A percentile compares a stretch with the other conserved stretches of the same genome.
These are phyloP conservation scores for Cossypha dichroa DNA, from an alignment of 2,797 vertebrate species.

Conservation along the genomic window DNA sequence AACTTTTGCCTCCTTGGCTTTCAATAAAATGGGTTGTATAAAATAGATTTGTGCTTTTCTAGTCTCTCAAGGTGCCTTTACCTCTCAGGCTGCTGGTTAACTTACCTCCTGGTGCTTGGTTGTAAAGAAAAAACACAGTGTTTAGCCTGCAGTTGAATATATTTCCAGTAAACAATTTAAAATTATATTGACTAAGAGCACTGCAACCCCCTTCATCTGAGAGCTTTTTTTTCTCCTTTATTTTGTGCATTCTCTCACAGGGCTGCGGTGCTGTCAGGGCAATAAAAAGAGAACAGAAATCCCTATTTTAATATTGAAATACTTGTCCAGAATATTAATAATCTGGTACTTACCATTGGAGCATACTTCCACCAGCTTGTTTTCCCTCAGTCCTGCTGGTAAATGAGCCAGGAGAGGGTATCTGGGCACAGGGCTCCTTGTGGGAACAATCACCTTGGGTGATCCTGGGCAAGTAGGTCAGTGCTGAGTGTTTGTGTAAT, in stretches of 20 bases:
- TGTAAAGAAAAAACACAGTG: not conserved
- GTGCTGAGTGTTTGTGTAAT: not conserved
- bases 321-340: slow-evolving; percentile 24
- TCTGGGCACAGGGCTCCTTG: not conserved
- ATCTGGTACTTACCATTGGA: not conserved
- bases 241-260: not conserved
- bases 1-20: not conserved
- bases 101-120: not conserved
- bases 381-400: not conserved
- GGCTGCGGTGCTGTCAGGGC: slow-evolving; percentile 7
- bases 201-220: not conserved
- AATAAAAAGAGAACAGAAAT: slow-evolving; percentile 29
- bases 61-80: not conserved
- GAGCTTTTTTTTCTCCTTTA: not conserved
- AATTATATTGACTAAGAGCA: not conserved
- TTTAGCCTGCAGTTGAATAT: not conserved
- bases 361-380: not conserved
- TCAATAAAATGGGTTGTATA: not conserved
- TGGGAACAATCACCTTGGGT: slow-evolving; percentile 6
- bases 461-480: slow-evolving; percentile 53
- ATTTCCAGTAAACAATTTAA: slow-evolving; percentile 22
- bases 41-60: not conserved
- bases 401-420: not conserved
- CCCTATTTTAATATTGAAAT: not conserved
- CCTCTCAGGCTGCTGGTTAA: not conserved